Conservation (phyloP, 1,140 invertebrate genomes). For the Drosophila athabasca region DNA sequence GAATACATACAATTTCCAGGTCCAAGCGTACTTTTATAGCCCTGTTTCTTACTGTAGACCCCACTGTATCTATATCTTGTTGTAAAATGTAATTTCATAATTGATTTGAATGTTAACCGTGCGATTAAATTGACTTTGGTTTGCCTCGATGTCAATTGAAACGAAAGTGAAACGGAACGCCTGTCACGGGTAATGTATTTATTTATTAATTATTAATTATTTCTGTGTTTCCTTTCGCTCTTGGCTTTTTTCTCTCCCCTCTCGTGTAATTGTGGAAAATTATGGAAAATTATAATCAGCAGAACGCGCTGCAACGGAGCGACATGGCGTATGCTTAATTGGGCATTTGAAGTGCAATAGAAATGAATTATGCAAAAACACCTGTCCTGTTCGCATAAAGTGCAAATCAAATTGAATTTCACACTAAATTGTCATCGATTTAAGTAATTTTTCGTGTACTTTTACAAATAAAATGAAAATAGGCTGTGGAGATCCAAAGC, state of each 20-base stretch:
- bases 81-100: conserved; percentile 1
- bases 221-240: background rate
- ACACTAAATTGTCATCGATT: conserved; percentile 36
- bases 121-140: conserved; percentile 58
- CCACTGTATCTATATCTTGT: conserved; percentile 10
- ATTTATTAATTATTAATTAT: conserved; percentile 34
- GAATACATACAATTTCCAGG: too few relatives aligned
- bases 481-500: conserved; percentile 3
- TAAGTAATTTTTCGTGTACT: conserved; percentile 20
- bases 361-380: conserved; percentile 65
- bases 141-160: conserved; percentile 58
- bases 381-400: conserved; percentile 17
- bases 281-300: conserved; percentile 39
- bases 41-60: background rate
- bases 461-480: conserved; percentile 6
- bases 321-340: conserved; percentile 66
- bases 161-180: conserved; percentile 55
- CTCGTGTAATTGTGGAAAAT: conserved; percentile 26
- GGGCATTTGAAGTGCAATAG: conserved; percentile 51
- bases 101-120: conserved; percentile 48
- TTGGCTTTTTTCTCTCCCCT: conserved; percentile 23
- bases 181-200: conserved; percentile 40
- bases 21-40: background rate
- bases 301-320: background rate
- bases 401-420: conserved; percentile 40